A percentile compares a stretch with the other conserved stretches of the same genome.
Conservation (phyloP, 2,797 vertebrate genomes). For the Muscicapa striata region DNA sequence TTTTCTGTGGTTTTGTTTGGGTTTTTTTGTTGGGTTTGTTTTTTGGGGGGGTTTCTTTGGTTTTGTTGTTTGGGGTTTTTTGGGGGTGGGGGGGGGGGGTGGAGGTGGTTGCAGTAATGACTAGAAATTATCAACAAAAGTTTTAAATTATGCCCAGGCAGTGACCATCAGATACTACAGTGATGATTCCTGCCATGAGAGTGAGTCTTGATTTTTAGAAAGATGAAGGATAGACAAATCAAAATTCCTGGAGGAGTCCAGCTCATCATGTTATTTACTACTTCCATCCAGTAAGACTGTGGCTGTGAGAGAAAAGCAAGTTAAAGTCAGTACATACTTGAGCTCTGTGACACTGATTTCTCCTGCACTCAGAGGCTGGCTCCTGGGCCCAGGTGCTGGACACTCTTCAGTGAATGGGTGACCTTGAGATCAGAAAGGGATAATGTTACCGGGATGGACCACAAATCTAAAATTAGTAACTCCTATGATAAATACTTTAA, state of each 20-base stretch:
- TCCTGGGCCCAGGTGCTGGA: not conserved
- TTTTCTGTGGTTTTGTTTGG: not conserved
- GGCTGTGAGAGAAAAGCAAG: not conserved
- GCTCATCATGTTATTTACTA: not conserved
- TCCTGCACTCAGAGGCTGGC: not conserved
- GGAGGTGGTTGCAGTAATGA: not conserved
- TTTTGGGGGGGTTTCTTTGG: too few relatives aligned
- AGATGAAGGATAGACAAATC: not conserved
- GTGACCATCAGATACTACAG: not conserved
- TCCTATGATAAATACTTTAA: not conserved
- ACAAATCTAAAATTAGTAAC: not conserved
- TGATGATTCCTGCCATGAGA: not conserved
- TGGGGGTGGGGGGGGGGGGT: accelerated
- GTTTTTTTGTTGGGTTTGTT: not conserved
- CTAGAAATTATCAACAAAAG: not conserved
- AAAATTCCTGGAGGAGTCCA: not conserved
- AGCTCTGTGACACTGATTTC: not conserved
- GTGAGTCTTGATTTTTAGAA: not conserved
- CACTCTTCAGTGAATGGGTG: not conserved
- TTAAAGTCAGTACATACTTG: not conserved
- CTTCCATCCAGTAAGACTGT: not conserved
- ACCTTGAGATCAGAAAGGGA: not conserved
- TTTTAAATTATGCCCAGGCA: not conserved
- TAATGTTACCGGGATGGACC: not conserved
- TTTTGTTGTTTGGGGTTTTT: not conserved